Base-by-base conservation (phyloP, 2,888 invertebrate species). In the Linnaemya tessellans region DNA sequence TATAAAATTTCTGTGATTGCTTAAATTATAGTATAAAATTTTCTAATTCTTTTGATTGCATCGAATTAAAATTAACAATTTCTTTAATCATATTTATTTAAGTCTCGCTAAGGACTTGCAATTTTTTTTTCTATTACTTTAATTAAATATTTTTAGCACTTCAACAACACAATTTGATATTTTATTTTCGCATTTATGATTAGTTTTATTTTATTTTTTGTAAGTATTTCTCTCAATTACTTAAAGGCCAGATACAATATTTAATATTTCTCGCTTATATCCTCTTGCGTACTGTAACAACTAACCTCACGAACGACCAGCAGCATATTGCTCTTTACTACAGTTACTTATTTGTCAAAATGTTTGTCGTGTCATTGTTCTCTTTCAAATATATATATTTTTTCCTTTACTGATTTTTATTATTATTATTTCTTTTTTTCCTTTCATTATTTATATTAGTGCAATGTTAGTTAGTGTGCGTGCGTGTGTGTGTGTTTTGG, bases 251-350 rank as follows among this genome's bases (percentile, higher is more conserved):
- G 64, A 46, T 70, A 65, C 25, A 62, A 43, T 73, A 68, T 64
- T 49, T 43, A 56, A 46, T 60, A 41, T 41, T 54, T 70, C n/a
- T n/a, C 65, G 4, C 13, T 60, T 60, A 46, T 58, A 43, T 78
- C 73, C 75, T 77, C 5, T 74, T 85, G 84, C 86, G 75, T 68
- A 71, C 79, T 65, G 56, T 54, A 64, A 80, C 82, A 85, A 82
- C 89, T 89, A 88, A 88, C 88, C 90, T 88, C 87, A 86, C 90
- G 89, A 89, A 90, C 90, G 90, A 90, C 91, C 90, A 89, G 88
- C 89, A 88, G 89, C 90, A 89, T 81, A 88, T 90, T 90, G 89
- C 82, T 75, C 88, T 79, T 71, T 58, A 77, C 77, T 82, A 60
- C 58, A 65, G 22, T 82, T 71, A 83, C 58, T 73, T 74, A 67